A percentile compares a stretch with the other conserved stretches of the same genome.
phyloP scores from a whole-genome alignment of 2,888 invertebrate species.

The Drosophila austrosaltans region DNA sequence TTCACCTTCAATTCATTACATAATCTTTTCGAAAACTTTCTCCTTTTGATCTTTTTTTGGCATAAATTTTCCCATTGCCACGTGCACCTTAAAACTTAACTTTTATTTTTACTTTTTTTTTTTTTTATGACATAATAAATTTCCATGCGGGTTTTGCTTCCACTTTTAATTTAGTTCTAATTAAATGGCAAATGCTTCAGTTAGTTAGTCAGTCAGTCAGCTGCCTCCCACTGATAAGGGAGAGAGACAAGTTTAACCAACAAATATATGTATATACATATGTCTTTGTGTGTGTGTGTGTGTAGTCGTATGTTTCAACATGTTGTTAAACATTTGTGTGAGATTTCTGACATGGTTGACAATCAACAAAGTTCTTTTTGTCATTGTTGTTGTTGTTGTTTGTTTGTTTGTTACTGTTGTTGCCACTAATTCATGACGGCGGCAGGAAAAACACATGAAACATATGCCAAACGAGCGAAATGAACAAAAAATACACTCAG shows the following conservation, averaged over 20 bases:
- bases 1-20: not conserved
- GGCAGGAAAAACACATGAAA: conserved; percentile 51
- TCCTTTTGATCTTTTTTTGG: conserved; percentile 4
- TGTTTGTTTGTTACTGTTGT: conserved; percentile 40
- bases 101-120: not conserved
- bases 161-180: conserved; percentile 49
- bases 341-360: conserved; percentile 44
- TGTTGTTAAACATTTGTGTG: conserved; percentile 46
- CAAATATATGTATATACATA: conserved; percentile 4
- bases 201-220: conserved; percentile 15
- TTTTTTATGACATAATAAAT: conserved; percentile 12
- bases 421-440: conserved; percentile 44
- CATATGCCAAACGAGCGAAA: conserved; percentile 42
- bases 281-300: conserved; percentile 3
- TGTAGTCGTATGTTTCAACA: conserved; percentile 19
- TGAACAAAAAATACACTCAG: conserved; percentile 3
- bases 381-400: conserved; percentile 49
- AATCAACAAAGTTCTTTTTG: conserved; percentile 37
- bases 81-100: not conserved
- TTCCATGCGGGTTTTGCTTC: conserved; percentile 35
- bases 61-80: not conserved
- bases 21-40: not conserved
- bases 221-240: conserved; percentile 18
- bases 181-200: conserved; percentile 42
- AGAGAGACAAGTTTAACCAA: conserved; percentile 28